Evolutionary conservation across 2,888 invertebrate genomes (phyloP).

Genomic region (Sycophila texana): DNA sequence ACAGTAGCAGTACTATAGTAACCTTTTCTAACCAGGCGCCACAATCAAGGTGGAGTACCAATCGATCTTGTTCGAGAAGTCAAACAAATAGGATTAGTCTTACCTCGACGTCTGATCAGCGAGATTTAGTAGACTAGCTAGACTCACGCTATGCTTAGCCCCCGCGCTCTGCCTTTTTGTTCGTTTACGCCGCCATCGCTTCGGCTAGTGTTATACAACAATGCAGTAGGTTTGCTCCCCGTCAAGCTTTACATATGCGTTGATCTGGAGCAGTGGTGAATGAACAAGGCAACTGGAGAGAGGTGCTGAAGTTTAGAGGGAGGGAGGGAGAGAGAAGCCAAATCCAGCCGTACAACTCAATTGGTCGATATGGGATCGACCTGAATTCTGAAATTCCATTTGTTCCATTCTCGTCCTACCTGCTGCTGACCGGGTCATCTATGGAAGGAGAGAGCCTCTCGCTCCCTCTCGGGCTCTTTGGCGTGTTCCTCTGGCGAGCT

Average conservation of each 20-base stretch:
- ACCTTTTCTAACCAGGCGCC: not conserved
- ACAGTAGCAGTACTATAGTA: too few relatives aligned
- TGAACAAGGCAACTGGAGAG: not conserved
- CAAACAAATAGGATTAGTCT: conserved; percentile 61
- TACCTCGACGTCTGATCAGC: conserved; percentile 64
- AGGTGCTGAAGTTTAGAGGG: not conserved
- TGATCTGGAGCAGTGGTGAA: not conserved
- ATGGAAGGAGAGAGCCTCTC: not conserved
- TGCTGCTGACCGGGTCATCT: conserved; percentile 18
- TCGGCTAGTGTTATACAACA: conserved; percentile 22
- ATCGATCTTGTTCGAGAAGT: not conserved
- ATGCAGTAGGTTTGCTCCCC: conserved; percentile 2
- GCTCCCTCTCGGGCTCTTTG: not conserved
- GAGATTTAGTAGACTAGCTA: conserved; percentile 47
- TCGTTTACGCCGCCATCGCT: not conserved
- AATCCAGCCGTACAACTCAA: conserved; percentile 28
- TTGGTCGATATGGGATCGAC: conserved; percentile 51
- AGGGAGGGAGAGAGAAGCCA: not conserved
- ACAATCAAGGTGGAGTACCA: conserved; percentile 24
- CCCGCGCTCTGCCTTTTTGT: not conserved
- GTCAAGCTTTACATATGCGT: not conserved
- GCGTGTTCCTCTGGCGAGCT: conserved; percentile 9
- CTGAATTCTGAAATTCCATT: conserved; percentile 52
- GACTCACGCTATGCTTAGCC: conserved; percentile 1
- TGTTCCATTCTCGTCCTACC: conserved; percentile 37